phyloP scores from a whole-genome alignment of 2,113 vertebrate species.

The Strix aluco region DNA sequence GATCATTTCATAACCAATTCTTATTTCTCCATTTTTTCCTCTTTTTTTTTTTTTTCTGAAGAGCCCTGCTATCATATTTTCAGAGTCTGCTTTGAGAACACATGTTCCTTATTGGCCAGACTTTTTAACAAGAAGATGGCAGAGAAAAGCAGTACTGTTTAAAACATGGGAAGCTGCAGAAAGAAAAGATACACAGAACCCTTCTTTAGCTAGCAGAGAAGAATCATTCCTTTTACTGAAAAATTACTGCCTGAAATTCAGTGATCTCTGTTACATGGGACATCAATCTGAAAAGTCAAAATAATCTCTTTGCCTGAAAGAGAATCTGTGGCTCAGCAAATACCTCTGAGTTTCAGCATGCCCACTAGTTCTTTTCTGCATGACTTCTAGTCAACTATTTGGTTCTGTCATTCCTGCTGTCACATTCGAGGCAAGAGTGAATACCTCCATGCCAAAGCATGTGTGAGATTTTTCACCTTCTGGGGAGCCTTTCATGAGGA shows the following conservation, averaged over 20 bases:
- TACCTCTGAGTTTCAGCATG: neutral
- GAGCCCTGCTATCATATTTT: neutral
- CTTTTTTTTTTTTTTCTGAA: neutral
- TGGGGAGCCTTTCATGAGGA: neutral
- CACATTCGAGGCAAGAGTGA: neutral
- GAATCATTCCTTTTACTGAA: neutral
- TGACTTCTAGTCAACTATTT: neutral
- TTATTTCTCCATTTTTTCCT: neutral
- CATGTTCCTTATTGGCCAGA: neutral
- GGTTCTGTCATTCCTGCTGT: neutral
- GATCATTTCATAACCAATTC: neutral
- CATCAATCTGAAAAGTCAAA: neutral
- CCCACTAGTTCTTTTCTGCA: neutral
- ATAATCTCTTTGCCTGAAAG: neutral
- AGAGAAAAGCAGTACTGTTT: neutral
- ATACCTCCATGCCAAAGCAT: neutral
- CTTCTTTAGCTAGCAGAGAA: neutral
- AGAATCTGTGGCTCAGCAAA: neutral
- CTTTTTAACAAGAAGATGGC: neutral
- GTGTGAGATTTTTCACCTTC: neutral
- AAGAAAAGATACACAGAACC: neutral
- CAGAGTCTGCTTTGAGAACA: neutral
- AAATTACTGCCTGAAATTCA: neutral
- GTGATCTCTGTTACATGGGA: neutral
- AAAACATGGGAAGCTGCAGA: neutral